Base-by-base conservation (phyloP, 2,888 invertebrate genomes). In the Drosophila quasianomalipes region DNA sequence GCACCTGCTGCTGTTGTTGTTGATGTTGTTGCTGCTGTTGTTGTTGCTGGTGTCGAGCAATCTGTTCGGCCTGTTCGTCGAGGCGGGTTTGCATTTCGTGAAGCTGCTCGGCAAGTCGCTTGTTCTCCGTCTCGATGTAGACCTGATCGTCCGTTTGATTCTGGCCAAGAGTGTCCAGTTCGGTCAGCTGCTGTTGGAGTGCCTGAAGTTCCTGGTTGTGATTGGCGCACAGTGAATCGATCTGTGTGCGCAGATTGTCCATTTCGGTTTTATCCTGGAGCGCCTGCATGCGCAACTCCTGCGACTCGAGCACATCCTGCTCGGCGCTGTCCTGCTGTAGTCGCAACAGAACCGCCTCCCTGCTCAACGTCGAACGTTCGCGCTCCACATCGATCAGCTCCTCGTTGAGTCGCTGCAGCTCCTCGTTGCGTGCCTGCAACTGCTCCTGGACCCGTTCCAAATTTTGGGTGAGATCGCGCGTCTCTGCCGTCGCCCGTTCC, bases 391-490 rank as follows among this genome's bases (percentile, higher is more conserved):
- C 85, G 30, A 87, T 85, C 1, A 91, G 54, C 31, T 90, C 89
- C 33, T 93, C 93, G 31, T 91, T 91, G 0, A 93, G 70, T 0
- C 91, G 85, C 0, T 90, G 79, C 65, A 95, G 93, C 86, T 95
- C 95, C 69, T 94, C 93, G 54, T 14, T 41, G 74, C 94, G 92
- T 67, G 95, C 94, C 77, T 93, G 93, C 81, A 95, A 95, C 90
- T 95, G 95, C 77, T 94, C 94, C 72, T 94, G 94, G 2, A 95
- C 93, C 79, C 95, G 95, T 76, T 95, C 94, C 30, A 96, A 91
- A 76, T 96, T 94, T 86, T 95, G 95, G 72, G 95, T 94, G 4
- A 96, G 70, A 14, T 83, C 75, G 71, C 93, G 87, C 74, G 92
- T 87, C 78, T 93, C 92, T 39, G 71, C 67, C 59, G 92, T 83